Evolutionary conservation across 2,888 invertebrate species (phyloP).

Genomic region (Bombyx huttoni): DNA sequence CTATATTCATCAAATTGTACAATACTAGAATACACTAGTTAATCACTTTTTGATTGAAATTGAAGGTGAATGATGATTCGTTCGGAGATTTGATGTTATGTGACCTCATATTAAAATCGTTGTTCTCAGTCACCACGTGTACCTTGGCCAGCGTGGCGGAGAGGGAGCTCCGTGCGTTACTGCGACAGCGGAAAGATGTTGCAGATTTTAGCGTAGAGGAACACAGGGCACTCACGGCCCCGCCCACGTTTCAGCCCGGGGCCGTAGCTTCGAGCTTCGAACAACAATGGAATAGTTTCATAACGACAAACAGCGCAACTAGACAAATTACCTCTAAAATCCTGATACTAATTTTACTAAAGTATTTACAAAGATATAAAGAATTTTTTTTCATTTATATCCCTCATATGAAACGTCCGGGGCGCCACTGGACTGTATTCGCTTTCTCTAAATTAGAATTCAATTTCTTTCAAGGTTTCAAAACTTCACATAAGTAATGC

Average conservation of each 20-base stretch:
- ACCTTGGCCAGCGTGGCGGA: conserved; percentile 30
- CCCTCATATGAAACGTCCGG: too few relatives aligned
- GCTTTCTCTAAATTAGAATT: too few relatives aligned
- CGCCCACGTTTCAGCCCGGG: conserved; percentile 20
- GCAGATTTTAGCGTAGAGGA: conserved; percentile 3
- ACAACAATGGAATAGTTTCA: conserved; percentile 36
- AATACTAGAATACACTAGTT: too few relatives aligned
- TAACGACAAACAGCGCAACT: conserved; percentile 17
- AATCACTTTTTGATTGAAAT: too few relatives aligned
- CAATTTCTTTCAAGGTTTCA: too few relatives aligned
- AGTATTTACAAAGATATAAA: conserved; percentile 38
- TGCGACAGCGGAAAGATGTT: conserved; percentile 29
- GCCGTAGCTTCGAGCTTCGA: conserved; percentile 24
- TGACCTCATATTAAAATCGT: background rate
- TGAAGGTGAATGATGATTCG: too few relatives aligned
- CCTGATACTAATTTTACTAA: conserved; percentile 38
- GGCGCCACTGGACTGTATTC: too few relatives aligned
- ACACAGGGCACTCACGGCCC: background rate
- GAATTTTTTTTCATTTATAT: conserved; percentile 8
- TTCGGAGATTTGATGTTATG: too few relatives aligned
- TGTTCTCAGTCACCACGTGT: background rate
- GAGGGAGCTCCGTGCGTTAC: conserved; percentile 36
- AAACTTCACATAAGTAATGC: too few relatives aligned
- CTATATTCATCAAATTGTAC: too few relatives aligned
- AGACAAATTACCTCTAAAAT: conserved; percentile 2